Evolutionary conservation across 1,140 invertebrate genomes (phyloP).

Genomic region (Frieseomelitta varia): DNA sequence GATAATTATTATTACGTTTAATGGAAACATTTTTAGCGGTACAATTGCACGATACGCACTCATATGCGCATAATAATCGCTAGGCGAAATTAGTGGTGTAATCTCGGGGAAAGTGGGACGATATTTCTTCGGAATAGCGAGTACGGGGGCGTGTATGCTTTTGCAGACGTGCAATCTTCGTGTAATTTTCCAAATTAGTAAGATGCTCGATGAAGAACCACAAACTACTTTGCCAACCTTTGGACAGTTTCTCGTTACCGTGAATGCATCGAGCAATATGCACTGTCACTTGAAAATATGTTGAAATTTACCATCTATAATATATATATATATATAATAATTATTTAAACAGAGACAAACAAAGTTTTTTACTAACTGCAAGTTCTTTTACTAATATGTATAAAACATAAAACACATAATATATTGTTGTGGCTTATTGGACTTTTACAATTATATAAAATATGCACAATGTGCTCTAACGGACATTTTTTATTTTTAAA

Average conservation of each 20-base stretch:
- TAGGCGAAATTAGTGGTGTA: background rate
- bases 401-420: too few relatives aligned
- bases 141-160: background rate
- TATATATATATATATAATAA: too few relatives aligned
- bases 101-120: conserved; percentile 16
- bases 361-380: too few relatives aligned
- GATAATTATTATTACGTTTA: background rate
- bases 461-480: too few relatives aligned
- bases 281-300: too few relatives aligned
- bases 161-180: background rate
- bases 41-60: conserved; percentile 14
- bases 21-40: background rate
- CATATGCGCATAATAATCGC: conserved; percentile 7
- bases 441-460: too few relatives aligned
- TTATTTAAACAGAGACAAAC: too few relatives aligned
- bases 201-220: background rate
- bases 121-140: conserved; percentile 16
- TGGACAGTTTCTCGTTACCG: background rate
- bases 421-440: too few relatives aligned
- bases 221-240: background rate
- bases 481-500: too few relatives aligned
- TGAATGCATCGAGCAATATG: background rate
- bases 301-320: too few relatives aligned
- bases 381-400: too few relatives aligned
- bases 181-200: conserved; percentile 17